phyloP scores from a whole-genome alignment of 2,797 vertebrate species.

The Mico argentatus region DNA sequence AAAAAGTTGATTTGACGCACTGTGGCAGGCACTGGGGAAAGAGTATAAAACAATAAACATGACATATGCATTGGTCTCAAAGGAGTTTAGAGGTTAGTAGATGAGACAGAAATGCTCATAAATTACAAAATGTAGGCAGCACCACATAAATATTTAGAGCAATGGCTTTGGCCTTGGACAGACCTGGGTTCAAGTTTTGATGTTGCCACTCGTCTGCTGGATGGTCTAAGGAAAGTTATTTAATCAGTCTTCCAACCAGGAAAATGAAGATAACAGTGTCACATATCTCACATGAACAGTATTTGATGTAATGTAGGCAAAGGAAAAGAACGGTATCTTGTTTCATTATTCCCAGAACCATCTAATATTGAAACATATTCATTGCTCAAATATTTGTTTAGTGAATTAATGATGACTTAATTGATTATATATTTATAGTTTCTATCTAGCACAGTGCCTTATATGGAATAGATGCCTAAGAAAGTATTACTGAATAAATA shows the following conservation, averaged over 20 bases:
- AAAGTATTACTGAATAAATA: slow-evolving; percentile 2
- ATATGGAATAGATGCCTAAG: background rate
- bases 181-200: slow-evolving; percentile 17
- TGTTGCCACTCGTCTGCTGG: background rate
- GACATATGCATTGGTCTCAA: background rate
- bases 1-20: background rate
- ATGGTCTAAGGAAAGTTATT: background rate
- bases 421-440: slow-evolving; percentile 5
- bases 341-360: background rate
- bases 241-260: background rate
- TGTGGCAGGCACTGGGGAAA: background rate
- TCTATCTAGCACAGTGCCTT: background rate
- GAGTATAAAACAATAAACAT: background rate
- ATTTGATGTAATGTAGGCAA: background rate
- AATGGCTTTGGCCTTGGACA: background rate
- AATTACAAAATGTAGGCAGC: background rate
- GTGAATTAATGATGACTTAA: background rate
- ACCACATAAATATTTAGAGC: background rate
- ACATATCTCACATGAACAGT: background rate
- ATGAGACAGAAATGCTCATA: slow-evolving; percentile 5
- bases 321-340: background rate
- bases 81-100: slow-evolving; percentile 34
- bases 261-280: background rate
- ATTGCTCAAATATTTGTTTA: slow-evolving; percentile 26
- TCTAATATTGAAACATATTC: background rate